Percentiles rank a stretch among this genome's conserved stretches.
Conservation (phyloP, 2,113 vertebrate species). For the Nycticorax nycticorax region DNA sequence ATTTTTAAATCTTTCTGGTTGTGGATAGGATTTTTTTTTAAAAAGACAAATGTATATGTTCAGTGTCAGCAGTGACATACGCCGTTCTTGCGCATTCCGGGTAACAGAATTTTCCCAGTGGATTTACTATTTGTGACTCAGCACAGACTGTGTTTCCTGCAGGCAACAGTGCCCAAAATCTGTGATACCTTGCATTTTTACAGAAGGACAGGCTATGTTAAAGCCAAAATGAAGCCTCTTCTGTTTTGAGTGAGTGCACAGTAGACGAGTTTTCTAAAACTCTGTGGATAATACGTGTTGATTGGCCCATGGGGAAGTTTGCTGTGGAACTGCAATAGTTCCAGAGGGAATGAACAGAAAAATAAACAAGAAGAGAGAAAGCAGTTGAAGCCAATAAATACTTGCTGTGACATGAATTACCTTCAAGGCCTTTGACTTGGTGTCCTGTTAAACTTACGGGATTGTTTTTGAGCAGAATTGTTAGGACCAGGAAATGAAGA, state of each 20-base stretch:
- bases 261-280: background rate
- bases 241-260: background rate
- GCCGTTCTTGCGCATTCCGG: background rate
- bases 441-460: background rate
- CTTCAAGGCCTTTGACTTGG: background rate
- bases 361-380: background rate
- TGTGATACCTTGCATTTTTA: background rate
- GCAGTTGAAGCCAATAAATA: background rate
- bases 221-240: background rate
- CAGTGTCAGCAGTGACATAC: background rate
- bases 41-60: background rate
- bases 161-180: background rate
- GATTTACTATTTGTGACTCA: background rate
- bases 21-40: background rate
- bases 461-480: background rate
- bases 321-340: background rate
- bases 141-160: background rate
- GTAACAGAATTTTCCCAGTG: background rate
- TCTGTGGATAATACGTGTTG: rapidly evolving
- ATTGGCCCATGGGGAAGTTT: background rate
- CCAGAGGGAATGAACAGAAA: background rate
- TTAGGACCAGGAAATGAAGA: background rate
- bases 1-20: background rate
- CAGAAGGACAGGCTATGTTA: background rate
- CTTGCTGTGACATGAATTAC: background rate